phyloP scores from a whole-genome alignment of 2,797 vertebrate species.

The Ptychobarbus kaznakovi region DNA sequence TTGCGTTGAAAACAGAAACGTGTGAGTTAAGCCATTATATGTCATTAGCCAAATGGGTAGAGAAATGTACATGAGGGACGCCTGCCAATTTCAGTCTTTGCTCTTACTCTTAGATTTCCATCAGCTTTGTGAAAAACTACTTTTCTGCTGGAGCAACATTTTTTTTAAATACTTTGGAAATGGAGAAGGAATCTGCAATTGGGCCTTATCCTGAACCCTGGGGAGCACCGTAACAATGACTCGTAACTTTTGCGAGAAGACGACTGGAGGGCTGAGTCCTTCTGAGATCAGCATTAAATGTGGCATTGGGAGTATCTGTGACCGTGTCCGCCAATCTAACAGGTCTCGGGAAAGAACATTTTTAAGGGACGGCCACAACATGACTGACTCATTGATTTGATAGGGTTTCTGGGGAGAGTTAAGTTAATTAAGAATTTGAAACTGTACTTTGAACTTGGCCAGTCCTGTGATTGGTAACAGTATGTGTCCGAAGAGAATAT shows the following conservation, averaged over 20 bases:
- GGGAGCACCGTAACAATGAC: background rate
- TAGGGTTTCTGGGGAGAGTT: constrained; percentile 15
- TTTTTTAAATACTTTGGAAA: constrained; percentile 63
- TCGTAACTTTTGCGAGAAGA: background rate
- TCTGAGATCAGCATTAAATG: constrained; percentile 1
- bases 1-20: background rate
- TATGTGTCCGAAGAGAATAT: constrained; percentile 26
- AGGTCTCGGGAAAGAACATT: background rate
- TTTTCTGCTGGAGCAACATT: constrained; percentile 65
- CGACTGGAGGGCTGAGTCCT: background rate
- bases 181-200: constrained; percentile 55
- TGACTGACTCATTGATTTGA: constrained; percentile 18
- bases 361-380: background rate
- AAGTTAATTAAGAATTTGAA: constrained; percentile 13
- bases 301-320: background rate
- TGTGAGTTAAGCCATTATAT: background rate
- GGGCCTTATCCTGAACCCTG: constrained; percentile 12
- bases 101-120: constrained; percentile 63
- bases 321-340: background rate
- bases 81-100: constrained; percentile 69
- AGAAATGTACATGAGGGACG: constrained; percentile 49
- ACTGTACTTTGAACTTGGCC: constrained; percentile 24
- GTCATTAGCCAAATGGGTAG: constrained; percentile 9
- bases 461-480: constrained; percentile 23
- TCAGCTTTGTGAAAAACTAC: constrained; percentile 63